A percentile compares a stretch with the other conserved stretches of the same genome.
Evolutionary conservation across 2,113 vertebrate species (phyloP).

Genomic region (Columba janthina): DNA sequence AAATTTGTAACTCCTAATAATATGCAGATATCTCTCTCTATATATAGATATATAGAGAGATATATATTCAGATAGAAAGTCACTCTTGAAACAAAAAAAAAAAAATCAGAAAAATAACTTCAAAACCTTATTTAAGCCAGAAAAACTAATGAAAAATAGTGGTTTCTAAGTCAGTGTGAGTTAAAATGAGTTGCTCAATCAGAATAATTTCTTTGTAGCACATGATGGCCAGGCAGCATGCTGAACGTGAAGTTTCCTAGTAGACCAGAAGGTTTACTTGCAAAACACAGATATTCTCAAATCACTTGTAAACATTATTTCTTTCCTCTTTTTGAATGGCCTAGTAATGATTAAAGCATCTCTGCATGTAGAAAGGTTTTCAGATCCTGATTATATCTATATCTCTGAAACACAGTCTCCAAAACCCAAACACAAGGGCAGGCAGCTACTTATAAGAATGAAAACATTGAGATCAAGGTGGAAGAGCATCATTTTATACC

Average conservation of each 20-base stretch:
- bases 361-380: neutral
- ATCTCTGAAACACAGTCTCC: neutral
- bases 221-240: neutral
- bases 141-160: conserved; percentile 38
- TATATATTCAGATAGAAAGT: neutral
- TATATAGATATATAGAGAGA: too few relatives aligned
- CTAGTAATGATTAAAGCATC: neutral
- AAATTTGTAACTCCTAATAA: neutral
- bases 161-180: neutral
- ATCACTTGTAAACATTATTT: conserved; percentile 40
- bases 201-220: conserved; percentile 28
- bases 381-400: neutral
- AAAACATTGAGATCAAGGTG: neutral
- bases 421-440: neutral
- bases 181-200: conserved; percentile 22
- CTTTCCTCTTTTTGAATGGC: neutral
- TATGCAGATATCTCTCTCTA: neutral
- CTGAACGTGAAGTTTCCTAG: conserved; percentile 31
- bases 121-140: conserved; percentile 24
- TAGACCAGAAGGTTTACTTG: conserved; percentile 20
- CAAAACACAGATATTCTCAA: conserved; percentile 49
- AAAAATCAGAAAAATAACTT: neutral
- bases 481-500: neutral
- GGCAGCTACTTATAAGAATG: neutral
- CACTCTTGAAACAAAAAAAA: neutral